Evolutionary conservation across 2,113 vertebrate species (phyloP), one percentile per base, ranked within the genome.

Genomic region (Tiliqua scincoides): DNA sequence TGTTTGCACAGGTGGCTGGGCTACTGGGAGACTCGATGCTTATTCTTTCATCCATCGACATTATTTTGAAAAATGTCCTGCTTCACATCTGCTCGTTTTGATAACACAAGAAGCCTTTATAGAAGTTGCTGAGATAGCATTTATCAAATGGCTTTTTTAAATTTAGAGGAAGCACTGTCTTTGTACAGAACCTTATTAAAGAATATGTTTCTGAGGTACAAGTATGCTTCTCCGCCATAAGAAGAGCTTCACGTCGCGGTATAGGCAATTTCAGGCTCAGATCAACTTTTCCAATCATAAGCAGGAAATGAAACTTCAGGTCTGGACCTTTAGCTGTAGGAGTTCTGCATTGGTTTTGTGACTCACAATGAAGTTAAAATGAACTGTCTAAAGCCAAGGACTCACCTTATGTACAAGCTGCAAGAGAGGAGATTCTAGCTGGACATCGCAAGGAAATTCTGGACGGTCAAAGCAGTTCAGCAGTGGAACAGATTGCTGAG

Each of bases 1-100:
- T 97, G 96, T 97, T 97, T 97, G 94, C 86, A 95, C 96, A 97
- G 96, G 96, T 96, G 96, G 95, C 79, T 84, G 84, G 88, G 92
- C 95, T 92, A 79, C 94, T 14, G 90, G 92, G 95, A 95, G 89
- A 78, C 88, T 88, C 83, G 93, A 92, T 88, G 92, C 91, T 95
- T 93, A 92, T 93, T 93, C 93, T 92, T 85, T 93, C 59, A 81
- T 93, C 91, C 88, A 40, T 91, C 95, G 93, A 95, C 95, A 89
- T 95, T 96, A 94, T 96, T 95, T 91, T 91, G 89, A 93, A 92
- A 84, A 88, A 84, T 85, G 93, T 88, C 91, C 94, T 96, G 91
- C 90, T 93, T 90, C 91, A 88, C 68, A 86, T 93, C 95, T 96
- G 95, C 93, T 90, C 93, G 91, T 90, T 96, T 93, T 93, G 93